Conservation (phyloP, 1,140 invertebrate species). For the Meloidogyne chitwoodi region DNA sequence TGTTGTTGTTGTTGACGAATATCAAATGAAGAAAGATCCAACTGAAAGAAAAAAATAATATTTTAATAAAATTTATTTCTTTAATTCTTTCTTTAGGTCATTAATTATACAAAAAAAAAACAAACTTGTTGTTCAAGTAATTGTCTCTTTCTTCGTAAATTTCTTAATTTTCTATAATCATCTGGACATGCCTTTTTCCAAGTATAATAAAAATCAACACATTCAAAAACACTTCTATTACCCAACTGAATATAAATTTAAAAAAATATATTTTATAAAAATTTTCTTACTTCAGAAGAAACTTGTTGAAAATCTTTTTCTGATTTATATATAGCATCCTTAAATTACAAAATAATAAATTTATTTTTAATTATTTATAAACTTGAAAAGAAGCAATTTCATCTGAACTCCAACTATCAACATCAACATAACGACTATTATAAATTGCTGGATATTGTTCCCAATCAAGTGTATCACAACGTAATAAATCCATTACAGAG, state of each 20-base stretch:
- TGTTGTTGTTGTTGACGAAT: constrained; percentile 35
- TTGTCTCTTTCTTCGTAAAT: constrained; percentile 61
- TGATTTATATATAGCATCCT: constrained; percentile 77
- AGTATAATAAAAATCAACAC: constrained; percentile 94
- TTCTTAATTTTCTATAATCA: constrained; percentile 63
- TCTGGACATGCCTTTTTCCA: constrained; percentile 80
- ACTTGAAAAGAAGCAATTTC: constrained; percentile 30
- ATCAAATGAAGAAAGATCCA: constrained; percentile 34
- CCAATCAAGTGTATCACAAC: constrained; percentile 66
- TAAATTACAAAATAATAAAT: constrained; percentile 71
- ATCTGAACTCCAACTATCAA: constrained; percentile 41
- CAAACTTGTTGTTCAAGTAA: constrained; percentile 58
- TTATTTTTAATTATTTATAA: neutral
- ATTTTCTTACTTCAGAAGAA: constrained; percentile 72
- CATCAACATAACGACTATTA: constrained; percentile 66
- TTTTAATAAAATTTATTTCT: constrained; percentile 4
- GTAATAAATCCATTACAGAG: constrained; percentile 55
- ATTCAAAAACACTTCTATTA: constrained; percentile 84
- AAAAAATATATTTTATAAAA: constrained; percentile 10
- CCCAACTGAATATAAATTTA: constrained; percentile 68
- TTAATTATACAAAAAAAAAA: neutral
- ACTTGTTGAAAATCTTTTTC: constrained; percentile 90
- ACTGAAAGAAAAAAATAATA: constrained; percentile 22
- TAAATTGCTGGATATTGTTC: constrained; percentile 73
- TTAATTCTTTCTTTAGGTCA: no score